A percentile compares a stretch with the other conserved stretches of the same genome.
These are phyloP conservation scores for Archips crataeganus DNA, from an alignment of 2,888 invertebrate species.

Conservation along the genomic window DNA sequence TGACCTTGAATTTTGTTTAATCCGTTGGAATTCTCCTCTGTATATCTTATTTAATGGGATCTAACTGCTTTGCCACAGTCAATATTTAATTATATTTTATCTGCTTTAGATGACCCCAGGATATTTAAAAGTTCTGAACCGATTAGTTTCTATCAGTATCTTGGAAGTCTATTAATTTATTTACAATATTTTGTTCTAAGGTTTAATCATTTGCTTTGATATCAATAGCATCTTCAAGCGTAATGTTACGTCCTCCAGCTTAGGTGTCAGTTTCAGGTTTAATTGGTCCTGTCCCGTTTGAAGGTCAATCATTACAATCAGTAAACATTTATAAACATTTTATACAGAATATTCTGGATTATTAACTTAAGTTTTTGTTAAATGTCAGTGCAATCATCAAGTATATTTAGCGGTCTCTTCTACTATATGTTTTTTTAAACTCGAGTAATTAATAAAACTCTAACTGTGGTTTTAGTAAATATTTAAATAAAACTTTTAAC, in stretches of 20 bases:
- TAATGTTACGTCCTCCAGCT: background rate
- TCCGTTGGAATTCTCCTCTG: conserved; percentile 43
- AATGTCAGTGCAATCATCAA: no score
- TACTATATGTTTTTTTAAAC: no score
- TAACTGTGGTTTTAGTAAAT: no score
- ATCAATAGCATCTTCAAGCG: background rate
- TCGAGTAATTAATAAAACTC: no score
- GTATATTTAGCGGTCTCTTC: background rate
- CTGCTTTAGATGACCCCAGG: background rate
- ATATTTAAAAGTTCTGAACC: background rate
- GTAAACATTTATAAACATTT: no score
- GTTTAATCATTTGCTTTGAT: background rate
- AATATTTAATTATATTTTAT: background rate
- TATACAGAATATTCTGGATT: no score
- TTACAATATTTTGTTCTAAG: background rate
- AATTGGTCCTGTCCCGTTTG: background rate
- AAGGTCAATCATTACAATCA: background rate
- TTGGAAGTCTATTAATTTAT: background rate
- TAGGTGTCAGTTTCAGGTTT: background rate
- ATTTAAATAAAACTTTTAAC: no score
- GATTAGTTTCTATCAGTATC: background rate
- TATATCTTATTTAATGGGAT: background rate
- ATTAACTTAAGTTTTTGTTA: no score
- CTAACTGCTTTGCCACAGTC: background rate
- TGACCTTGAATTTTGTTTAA: conserved; percentile 50